Percentiles rank a stretch among this genome's conserved stretches.
phyloP scores from a whole-genome alignment of 2,797 vertebrate species.

The Bradypodion pumilum region DNA sequence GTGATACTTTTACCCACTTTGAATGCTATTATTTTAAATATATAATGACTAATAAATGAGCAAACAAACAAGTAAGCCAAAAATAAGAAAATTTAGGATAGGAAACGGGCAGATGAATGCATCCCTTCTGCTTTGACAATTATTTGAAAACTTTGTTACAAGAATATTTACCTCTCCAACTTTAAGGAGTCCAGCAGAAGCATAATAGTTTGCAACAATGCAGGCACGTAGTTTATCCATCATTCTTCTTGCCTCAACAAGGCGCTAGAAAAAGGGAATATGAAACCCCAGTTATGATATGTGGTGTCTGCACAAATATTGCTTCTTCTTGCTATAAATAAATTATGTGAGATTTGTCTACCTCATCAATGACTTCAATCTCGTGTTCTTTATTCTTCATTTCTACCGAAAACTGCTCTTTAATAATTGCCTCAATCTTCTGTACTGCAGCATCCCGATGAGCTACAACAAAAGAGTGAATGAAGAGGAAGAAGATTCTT shows the following conservation, averaged over 20 bases:
- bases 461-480: constrained; percentile 76
- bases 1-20: too few species aligned
- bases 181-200: constrained; percentile 89
- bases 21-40: too few species aligned
- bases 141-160: not conserved
- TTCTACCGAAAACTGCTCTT: constrained; percentile 94
- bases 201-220: constrained; percentile 98
- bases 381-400: constrained; percentile 99
- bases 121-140: not conserved
- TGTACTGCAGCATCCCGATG: constrained; percentile 92
- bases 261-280: constrained; percentile 78
- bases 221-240: constrained; percentile 99
- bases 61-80: too few species aligned
- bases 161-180: constrained; percentile 84
- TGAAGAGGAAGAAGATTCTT: constrained; percentile 42
- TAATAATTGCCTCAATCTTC: constrained; percentile 96
- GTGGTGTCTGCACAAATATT: constrained; percentile 2
- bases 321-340: not conserved
- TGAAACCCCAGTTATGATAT: not conserved
- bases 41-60: too few species aligned
- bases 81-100: not conserved
- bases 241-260: constrained; percentile 97
- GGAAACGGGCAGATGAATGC: not conserved
- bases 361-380: constrained; percentile 98
- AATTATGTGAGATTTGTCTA: constrained; percentile 64